Percentiles rank a stretch among this genome's conserved stretches.
phyloP scores from a whole-genome alignment of 1,140 invertebrate species.

The Galleria mellonella region DNA sequence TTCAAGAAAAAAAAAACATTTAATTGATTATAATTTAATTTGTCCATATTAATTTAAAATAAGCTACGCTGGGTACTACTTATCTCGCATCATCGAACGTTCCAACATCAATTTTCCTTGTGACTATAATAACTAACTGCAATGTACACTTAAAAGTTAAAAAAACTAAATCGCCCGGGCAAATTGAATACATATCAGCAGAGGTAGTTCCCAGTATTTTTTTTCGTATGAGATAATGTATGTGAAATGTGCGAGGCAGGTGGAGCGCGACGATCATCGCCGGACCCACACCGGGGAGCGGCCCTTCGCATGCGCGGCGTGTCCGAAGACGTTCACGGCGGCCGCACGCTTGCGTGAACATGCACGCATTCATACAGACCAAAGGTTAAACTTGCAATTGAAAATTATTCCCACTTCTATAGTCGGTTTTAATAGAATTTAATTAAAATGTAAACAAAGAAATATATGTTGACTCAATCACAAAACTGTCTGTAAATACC shows the following conservation, averaged over 20 bases:
- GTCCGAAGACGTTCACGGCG: slow-evolving; percentile 71
- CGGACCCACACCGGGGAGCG: slow-evolving; percentile 72
- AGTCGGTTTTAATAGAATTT: too few relatives aligned
- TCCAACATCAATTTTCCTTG: too few relatives aligned
- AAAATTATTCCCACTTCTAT: not conserved
- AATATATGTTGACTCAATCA: too few relatives aligned
- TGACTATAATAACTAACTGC: too few relatives aligned
- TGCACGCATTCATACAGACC: slow-evolving; percentile 76
- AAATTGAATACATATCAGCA: slow-evolving; percentile 8
- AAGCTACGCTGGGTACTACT: too few relatives aligned
- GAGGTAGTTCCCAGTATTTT: slow-evolving; percentile 18
- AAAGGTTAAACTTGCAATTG: slow-evolving; percentile 69
- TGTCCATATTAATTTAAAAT: too few relatives aligned
- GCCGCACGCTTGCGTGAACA: slow-evolving; percentile 72
- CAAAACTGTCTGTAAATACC: too few relatives aligned
- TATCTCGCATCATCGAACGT: too few relatives aligned
- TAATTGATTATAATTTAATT: too few relatives aligned
- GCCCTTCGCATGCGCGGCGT: slow-evolving; percentile 70
- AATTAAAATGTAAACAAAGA: too few relatives aligned
- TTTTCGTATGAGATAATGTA: slow-evolving; percentile 18
- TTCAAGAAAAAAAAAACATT: too few relatives aligned
- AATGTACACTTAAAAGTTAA: not conserved
- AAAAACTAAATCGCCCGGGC: slow-evolving; percentile 6
- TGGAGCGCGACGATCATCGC: slow-evolving; percentile 75
- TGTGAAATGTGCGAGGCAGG: slow-evolving; percentile 32